phyloP scores from a whole-genome alignment of 2,888 invertebrate genomes.

The Empis livida region DNA sequence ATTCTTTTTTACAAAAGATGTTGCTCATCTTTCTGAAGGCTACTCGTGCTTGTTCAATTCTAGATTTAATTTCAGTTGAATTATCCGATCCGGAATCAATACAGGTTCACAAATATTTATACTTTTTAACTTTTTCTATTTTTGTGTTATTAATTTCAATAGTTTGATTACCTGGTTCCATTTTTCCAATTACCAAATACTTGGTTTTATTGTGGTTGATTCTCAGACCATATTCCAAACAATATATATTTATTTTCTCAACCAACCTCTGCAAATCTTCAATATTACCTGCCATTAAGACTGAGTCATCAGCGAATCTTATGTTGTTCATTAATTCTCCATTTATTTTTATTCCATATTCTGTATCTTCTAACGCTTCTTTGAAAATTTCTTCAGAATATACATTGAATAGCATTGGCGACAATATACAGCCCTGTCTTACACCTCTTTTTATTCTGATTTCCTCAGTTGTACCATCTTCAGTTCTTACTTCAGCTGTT shows the following conservation, averaged over 20 bases:
- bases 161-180: background rate
- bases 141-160: background rate
- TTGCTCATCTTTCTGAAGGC: no score
- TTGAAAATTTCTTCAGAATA: constrained; percentile 2
- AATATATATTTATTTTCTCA: background rate
- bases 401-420: constrained; percentile 1
- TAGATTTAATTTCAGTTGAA: no score
- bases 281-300: background rate
- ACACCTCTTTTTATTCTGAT: background rate
- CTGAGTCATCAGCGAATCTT: background rate
- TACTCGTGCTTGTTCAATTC: no score
- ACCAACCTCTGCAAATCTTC: background rate
- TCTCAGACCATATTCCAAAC: background rate
- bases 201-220: background rate
- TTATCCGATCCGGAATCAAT: no score
- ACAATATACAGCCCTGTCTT: background rate
- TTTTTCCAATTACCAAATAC: background rate
- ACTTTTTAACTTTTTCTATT: background rate
- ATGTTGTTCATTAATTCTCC: background rate
- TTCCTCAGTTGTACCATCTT: background rate
- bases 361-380: background rate
- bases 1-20: no score
- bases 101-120: background rate
- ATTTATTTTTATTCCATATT: background rate
- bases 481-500: background rate